These are phyloP conservation scores for Hippopotamus amphibius DNA, from an alignment of 2,113 vertebrate species.

Conservation along the genomic window DNA sequence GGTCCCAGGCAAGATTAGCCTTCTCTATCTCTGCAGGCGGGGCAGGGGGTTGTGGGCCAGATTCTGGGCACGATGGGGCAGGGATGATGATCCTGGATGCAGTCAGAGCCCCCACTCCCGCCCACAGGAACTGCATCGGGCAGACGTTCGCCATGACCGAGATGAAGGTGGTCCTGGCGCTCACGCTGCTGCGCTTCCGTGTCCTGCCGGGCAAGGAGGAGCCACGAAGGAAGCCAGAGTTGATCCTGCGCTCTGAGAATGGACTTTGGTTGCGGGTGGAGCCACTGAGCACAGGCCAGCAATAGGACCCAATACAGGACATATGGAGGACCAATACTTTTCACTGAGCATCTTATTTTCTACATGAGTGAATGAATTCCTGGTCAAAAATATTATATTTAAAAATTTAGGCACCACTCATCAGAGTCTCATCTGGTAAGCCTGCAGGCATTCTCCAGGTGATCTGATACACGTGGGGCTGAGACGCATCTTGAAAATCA, in stretches of 20 bases:
- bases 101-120: neutral
- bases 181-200: conserved; percentile 90
- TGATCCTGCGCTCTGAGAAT: conserved; percentile 88
- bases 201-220: conserved; percentile 73
- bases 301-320: neutral
- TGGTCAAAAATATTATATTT: neutral
- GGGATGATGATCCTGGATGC: too few species aligned
- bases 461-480: neutral
- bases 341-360: neutral
- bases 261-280: conserved; percentile 90
- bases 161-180: conserved; percentile 89
- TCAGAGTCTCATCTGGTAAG: neutral
- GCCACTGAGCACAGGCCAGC: conserved; percentile 10
- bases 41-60: too few species aligned
- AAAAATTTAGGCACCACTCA: neutral
- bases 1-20: fast-evolving
- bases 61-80: neutral
- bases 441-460: neutral
- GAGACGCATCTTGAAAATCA: neutral
- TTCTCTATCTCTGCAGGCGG: fast-evolving
- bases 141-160: conserved; percentile 93
- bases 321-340: neutral
- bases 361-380: neutral
- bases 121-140: conserved; percentile 93
- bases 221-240: conserved; percentile 84